Evolutionary conservation across 2,797 vertebrate genomes (phyloP), one percentile per base, ranked within the genome.

Genomic region (Chaunax sp.): DNA sequence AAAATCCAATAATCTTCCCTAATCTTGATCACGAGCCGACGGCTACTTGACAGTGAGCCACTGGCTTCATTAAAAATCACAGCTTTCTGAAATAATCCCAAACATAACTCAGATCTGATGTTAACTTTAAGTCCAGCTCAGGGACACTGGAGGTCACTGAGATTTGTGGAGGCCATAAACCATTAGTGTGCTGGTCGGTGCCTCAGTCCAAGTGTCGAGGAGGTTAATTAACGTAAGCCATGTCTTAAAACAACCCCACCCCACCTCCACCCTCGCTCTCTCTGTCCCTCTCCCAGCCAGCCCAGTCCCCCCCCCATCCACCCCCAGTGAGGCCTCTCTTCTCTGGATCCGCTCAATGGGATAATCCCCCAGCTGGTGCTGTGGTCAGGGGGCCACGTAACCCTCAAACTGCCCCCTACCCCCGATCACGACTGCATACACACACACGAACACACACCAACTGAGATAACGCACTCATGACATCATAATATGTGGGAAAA

Each of bases 321-420:
- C 49, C 66, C 80, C 51, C 66, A 82, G 28, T 5, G 6, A 80
- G 80, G 83, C 86, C 84, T 75, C 84, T 84, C 77, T 84, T 65
- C 77, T 12, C 77, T 75, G 77, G 82, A 85, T 75, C 82, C 20
- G 74, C 80, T 86, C 82, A 82, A 77, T 53, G 2, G 84, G 77
- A 87, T 92, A 91, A 92, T 92, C 91, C 81, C 77, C 81, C 89
- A 89, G 83, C 89, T 91, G 87, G 85, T 87, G 80, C 78, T 86
- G 83, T 14, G 67, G 73, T 87, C 87, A 82, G 78, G 79, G 69
- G 76, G 70, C 72, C 73, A 71, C 28, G 38, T 59, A 79, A 61
- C 80, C 77, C 69, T 19, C 45, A 38, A n/a, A 41, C 59, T 38
- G 16, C 20, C 30, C 62, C 66, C 41, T 13, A 37, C 49, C 60